Conservation (phyloP, 2,797 vertebrate species). For the Arctocebus calabarensis region DNA sequence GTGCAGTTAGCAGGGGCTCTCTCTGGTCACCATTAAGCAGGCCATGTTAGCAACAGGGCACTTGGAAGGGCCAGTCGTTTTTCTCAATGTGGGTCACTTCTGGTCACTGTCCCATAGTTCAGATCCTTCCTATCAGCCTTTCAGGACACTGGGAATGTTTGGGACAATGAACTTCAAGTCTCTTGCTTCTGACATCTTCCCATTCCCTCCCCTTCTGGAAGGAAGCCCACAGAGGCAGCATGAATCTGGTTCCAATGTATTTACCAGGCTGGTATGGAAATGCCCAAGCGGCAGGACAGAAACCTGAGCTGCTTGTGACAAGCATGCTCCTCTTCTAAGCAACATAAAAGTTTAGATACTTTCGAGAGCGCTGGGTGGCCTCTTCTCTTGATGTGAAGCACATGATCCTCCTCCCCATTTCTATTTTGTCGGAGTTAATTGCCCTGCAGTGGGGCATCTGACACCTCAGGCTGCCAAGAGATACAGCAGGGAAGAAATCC, state of each 20-base stretch:
- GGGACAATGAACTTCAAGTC: neutral
- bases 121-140: neutral
- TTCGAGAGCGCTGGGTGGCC: conserved; percentile 43
- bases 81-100: neutral
- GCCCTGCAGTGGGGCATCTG: neutral
- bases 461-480: conserved; percentile 12
- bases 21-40: neutral
- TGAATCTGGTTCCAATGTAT: conserved; percentile 36
- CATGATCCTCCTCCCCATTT: neutral
- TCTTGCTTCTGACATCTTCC: neutral
- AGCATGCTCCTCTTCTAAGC: neutral
- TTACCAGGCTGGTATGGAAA: conserved; percentile 24
- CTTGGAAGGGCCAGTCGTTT: neutral
- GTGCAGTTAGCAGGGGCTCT: neutral
- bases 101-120: neutral
- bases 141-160: neutral
- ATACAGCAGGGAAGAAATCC: neutral
- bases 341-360: neutral
- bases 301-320: conserved; percentile 14
- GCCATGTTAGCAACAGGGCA: neutral
- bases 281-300: conserved; percentile 38
- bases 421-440: conserved; percentile 58
- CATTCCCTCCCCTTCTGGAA: neutral
- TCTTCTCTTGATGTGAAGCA: neutral
- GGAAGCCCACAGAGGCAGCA: neutral